Percentiles rank a stretch among this genome's conserved stretches.
phyloP scores from a whole-genome alignment of 2,113 vertebrate genomes.

The Gobius niger region DNA sequence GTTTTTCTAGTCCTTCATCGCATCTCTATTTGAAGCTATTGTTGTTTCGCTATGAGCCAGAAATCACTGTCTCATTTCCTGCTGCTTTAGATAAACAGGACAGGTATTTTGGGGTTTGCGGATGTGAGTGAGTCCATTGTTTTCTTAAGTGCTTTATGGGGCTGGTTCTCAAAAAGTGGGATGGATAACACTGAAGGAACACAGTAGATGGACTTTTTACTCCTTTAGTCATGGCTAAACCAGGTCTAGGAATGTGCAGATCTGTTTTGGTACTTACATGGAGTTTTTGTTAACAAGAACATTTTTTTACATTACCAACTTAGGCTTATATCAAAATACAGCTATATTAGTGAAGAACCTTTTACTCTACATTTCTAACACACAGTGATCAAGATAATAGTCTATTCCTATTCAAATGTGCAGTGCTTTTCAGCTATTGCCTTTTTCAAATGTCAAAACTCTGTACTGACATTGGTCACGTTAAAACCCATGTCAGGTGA shows the following conservation, averaged over 20 bases:
- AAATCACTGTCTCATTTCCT: conserved; percentile 71
- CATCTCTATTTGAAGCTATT: conserved; percentile 66
- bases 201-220: not conserved
- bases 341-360: too few relatives aligned
- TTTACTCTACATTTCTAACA: too few relatives aligned
- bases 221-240: not conserved
- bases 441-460: too few relatives aligned
- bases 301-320: too few relatives aligned
- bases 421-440: too few relatives aligned
- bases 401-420: too few relatives aligned
- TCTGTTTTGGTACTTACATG: not conserved
- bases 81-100: conserved; percentile 71
- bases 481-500: too few relatives aligned
- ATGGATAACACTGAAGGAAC: not conserved
- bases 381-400: too few relatives aligned
- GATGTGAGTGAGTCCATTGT: conserved; percentile 69
- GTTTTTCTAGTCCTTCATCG: conserved; percentile 66
- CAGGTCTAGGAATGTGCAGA: not conserved
- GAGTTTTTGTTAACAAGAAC: not conserved
- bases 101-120: conserved; percentile 71
- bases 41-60: conserved; percentile 56
- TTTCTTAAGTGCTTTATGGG: conserved; percentile 61
- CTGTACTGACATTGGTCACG: too few relatives aligned
- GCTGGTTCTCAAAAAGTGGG: not conserved
- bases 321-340: too few relatives aligned